Evolutionary conservation across 2,113 vertebrate genomes (phyloP), one percentile per base, ranked within the genome.

Genomic region (Cavia aperea): DNA sequence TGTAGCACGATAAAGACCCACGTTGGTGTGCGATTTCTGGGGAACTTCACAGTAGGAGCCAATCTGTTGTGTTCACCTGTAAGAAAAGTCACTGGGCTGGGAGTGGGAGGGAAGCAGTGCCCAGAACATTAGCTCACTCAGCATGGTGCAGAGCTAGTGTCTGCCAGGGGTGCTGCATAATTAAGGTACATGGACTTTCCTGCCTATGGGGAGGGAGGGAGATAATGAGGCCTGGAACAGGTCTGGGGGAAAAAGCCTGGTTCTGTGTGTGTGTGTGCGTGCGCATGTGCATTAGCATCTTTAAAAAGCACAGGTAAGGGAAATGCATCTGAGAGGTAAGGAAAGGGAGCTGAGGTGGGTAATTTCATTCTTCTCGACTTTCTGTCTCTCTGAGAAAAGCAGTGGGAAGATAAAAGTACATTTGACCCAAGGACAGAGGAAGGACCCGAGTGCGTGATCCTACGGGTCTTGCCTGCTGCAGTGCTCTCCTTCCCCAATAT

Each of bases 121-220:
- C 93, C 33, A 36, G 91, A 97, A 90, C 91, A 93, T 89, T 94
- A 94, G 86, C 39, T 93, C 1, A 2, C 78, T 85, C 91, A 95
- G 94, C 56, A 19, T 72, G 91, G 60, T 58, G 85, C 89, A 65
- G 81, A 86, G 91, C 81, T 75, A 81, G 88, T 87, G 19, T 90
- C 90, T 94, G 83, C 54, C 66, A 60, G 78, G 75, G 49, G 83
- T 54, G n/a, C 78, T 92, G 21, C 93, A 26, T 92, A 94, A 95
- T 96, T 89, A 96, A 92, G 92, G 94, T 36, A 68, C 13, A 4
- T 4, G 58, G 83, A 85, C 84, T 93, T 49, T 51, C 7, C n/a
- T 70, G 83, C 58, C 77, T 91, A 7, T 26, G 62, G 81, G 56
- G 87, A 43, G 13, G 49, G 70, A 91, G 21, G 83, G 86, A 81